A percentile compares a stretch with the other conserved stretches of the same genome.
Evolutionary conservation across 92 coral and sea anemone species (phyloP).

Genomic region (Zoanthus sociatus): DNA sequence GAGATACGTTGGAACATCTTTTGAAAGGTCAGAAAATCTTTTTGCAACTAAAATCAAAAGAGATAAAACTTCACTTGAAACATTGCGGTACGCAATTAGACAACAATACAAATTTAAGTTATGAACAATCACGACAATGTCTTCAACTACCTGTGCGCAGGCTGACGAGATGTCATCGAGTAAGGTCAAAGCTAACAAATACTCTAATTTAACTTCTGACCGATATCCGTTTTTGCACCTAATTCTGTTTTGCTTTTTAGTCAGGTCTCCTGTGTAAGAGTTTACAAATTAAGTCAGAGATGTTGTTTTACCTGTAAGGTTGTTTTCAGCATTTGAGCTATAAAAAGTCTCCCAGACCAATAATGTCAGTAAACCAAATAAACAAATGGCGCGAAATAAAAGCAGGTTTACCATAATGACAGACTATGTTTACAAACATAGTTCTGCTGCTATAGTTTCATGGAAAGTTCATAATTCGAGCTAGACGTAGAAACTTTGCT

Average conservation of each 20-base stretch:
- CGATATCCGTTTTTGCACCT: neutral
- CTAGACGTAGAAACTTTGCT: neutral
- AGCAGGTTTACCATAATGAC: conserved; percentile 72
- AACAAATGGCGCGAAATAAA: conserved; percentile 79
- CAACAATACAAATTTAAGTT: conserved; percentile 8
- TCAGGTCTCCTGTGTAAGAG: neutral
- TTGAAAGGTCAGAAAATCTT: neutral
- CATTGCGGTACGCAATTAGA: conserved; percentile 4
- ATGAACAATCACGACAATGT: conserved; percentile 20
- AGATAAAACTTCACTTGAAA: neutral
- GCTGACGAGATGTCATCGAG: conserved; percentile 19
- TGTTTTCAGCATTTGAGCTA: conserved; percentile 42
- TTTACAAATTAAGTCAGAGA: neutral
- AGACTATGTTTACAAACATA: conserved; percentile 35
- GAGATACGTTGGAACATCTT: conserved; percentile 8
- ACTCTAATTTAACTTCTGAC: neutral
- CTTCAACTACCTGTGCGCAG: neutral
- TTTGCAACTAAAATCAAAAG: conserved; percentile 24
- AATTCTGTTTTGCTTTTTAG: neutral
- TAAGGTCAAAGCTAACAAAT: neutral
- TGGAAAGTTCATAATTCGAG: too few relatives aligned
- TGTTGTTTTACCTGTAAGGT: conserved; percentile 66
- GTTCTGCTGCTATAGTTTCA: neutral
- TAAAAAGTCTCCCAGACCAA: conserved; percentile 80
- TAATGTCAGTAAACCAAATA: conserved; percentile 65